Evolutionary conservation across 2,797 vertebrate genomes (phyloP).

Genomic region (Anguilla pacifica): DNA sequence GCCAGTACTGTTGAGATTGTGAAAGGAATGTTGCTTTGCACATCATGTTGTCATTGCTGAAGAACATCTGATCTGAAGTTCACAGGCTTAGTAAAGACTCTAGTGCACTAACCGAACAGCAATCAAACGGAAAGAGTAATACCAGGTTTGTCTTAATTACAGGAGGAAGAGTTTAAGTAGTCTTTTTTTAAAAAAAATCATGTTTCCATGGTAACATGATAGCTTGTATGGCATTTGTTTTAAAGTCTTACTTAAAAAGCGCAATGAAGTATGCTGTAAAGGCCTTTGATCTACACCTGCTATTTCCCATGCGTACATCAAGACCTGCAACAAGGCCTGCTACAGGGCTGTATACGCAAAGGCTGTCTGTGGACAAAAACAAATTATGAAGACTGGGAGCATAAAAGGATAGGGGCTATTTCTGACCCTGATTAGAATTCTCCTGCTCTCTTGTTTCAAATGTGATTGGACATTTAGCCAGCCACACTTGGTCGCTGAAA

Average conservation of each 20-base stretch:
- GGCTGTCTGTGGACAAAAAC: neutral
- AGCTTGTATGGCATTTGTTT: neutral
- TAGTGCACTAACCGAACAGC: neutral
- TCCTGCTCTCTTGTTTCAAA: neutral
- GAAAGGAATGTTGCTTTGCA: neutral
- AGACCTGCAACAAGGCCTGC: neutral
- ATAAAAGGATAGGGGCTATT: neutral
- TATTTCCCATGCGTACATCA: neutral
- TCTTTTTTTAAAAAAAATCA: neutral
- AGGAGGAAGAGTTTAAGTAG: neutral
- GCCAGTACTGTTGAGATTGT: neutral
- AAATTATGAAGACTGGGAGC: neutral
- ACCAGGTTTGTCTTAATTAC: neutral
- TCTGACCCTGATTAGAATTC: slow-evolving; percentile 16
- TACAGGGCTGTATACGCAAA: neutral
- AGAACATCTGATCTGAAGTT: neutral
- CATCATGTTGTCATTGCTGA: neutral
- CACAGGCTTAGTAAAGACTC: neutral
- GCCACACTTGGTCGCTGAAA: slow-evolving; percentile 7
- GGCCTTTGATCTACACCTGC: neutral
- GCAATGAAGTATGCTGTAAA: neutral
- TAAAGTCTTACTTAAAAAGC: neutral
- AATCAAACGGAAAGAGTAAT: neutral
- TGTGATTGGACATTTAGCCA: neutral
- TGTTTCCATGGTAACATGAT: neutral